These are phyloP conservation scores for Platorchestia sp. DNA, from an alignment of 1,140 invertebrate genomes.

Conservation along the genomic window DNA sequence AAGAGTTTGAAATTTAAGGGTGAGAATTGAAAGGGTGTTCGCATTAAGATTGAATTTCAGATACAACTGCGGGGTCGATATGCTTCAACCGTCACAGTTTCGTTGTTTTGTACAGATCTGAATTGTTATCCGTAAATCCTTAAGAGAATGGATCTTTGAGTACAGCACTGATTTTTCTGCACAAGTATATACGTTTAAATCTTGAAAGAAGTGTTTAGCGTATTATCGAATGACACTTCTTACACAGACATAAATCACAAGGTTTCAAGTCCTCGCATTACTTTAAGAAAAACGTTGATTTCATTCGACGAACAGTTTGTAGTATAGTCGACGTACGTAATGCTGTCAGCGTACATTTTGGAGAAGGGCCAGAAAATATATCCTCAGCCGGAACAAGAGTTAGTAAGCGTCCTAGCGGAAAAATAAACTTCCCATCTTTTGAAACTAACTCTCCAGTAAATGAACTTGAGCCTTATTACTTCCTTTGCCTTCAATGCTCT, in stretches of 20 bases:
- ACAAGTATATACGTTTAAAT: neutral
- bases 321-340: too few species aligned
- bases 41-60: neutral
- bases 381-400: neutral
- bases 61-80: neutral
- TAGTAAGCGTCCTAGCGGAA: neutral
- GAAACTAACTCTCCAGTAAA: neutral
- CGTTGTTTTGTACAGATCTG: neutral
- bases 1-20: neutral
- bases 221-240: neutral
- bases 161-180: neutral
- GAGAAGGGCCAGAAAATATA: neutral
- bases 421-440: neutral
- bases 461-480: neutral
- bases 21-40: neutral
- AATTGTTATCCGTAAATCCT: neutral
- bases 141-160: neutral
- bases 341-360: too few species aligned
- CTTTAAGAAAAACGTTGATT: too few species aligned
- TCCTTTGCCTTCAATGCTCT: constrained; percentile 6
- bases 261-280: too few species aligned
- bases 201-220: neutral
- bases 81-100: neutral
- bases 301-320: too few species aligned
- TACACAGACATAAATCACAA: neutral